Evolutionary conservation across 2,113 vertebrate genomes (phyloP), one percentile per base, ranked within the genome.

Genomic region (Periophthalmodon schlosseri): DNA sequence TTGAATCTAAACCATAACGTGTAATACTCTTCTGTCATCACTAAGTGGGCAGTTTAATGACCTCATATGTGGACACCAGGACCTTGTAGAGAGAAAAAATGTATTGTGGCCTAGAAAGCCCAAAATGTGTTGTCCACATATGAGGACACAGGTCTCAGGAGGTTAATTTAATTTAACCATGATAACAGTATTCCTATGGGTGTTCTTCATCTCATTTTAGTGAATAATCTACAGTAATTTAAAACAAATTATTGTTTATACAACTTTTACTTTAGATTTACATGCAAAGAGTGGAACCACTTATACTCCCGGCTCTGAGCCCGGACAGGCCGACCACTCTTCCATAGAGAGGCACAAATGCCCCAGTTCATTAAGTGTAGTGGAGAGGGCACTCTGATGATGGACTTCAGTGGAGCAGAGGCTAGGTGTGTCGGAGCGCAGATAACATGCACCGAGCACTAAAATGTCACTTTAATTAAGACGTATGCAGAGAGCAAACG

Each of bases 371-470:
- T 85, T 64, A 82, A 72, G 75, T 50, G 34, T 76, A 76, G 73
- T 75, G 79, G 81, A 89, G 85, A 70, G 70, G 82, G 79, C 46
- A 4, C 75, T 28, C 83, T 70, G 72, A 87, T 87, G 61, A 83
- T 77, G 39, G 67, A 47, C 56, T 75, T 85, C 79, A 84, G 4
- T 58, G 81, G 36, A 79, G 83, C 71, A 12, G 49, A 76, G 21
- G 39, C 7, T 2, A 63, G 74, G 28, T 71, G 28, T 54, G 68
- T 61, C 28, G 3, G 54, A 20, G 74, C 71, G 67, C 57, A 70
- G 69, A 77, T 67, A 65, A 83, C 69, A n/a, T 9, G 12, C 58
- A 33, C 20, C 33, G 28, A 2, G 3, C 72, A 24, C 23, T 49
- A 14, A 75, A 67, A 69, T 11, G 20, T 49, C 34, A 68, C n/a